phyloP scores from a whole-genome alignment of 2,888 invertebrate genomes.

The Lordiphosa fenestrarum region DNA sequence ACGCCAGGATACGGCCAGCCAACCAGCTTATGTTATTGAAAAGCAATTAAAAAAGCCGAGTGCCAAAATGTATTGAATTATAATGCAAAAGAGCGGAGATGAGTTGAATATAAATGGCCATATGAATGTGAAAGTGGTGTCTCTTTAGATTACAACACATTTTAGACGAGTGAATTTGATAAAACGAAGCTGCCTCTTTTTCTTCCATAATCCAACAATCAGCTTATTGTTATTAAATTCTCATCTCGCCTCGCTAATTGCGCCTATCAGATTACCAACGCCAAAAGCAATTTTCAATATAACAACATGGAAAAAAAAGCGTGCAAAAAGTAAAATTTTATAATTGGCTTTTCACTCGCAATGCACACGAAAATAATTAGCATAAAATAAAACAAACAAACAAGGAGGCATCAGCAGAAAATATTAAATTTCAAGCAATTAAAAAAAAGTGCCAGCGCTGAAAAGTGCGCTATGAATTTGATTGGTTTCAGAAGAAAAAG shows the following conservation, averaged over 20 bases:
- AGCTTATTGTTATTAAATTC: conserved; percentile 51
- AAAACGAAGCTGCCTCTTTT: not conserved
- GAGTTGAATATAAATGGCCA: conserved; percentile 4
- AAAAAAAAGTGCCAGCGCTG: conserved; percentile 45
- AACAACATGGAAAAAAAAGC: conserved; percentile 30
- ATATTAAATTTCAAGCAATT: conserved; percentile 75
- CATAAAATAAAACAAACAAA: conserved; percentile 54
- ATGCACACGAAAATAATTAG: conserved; percentile 64
- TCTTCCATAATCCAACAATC: conserved; percentile 41
- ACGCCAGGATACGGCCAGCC: conserved; percentile 18
- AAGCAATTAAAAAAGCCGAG: conserved; percentile 77
- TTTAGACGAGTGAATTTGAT: not conserved
- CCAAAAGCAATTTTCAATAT: conserved; percentile 55
- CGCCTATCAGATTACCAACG: conserved; percentile 64
- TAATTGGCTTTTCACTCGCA: conserved; percentile 64
- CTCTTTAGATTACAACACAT: not conserved
- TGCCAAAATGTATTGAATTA: conserved; percentile 64
- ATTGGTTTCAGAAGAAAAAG: conserved; percentile 36
- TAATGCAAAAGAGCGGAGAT: conserved; percentile 37
- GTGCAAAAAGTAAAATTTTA: conserved; percentile 64
- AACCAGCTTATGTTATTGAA: conserved; percentile 68
- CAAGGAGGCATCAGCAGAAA: conserved; percentile 33
- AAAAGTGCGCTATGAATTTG: conserved; percentile 50
- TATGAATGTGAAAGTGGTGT: conserved; percentile 3
- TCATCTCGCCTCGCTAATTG: conserved; percentile 56